phyloP scores from a whole-genome alignment of 2,797 vertebrate genomes.

The Myoxocephalus aenaeus region DNA sequence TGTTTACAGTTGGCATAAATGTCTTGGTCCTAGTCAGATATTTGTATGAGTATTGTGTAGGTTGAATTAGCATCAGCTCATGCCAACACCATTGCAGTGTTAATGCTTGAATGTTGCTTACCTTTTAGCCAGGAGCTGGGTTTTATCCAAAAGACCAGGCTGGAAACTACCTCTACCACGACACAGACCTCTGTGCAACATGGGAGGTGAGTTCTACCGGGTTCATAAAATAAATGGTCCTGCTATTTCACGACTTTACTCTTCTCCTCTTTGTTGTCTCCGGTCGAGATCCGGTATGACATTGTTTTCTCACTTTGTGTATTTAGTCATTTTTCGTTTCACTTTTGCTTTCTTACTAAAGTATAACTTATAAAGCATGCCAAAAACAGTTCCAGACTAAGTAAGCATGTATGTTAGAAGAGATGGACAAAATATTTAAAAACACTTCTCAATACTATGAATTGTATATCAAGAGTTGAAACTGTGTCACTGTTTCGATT shows the following conservation, averaged over 20 bases:
- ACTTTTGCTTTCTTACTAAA: neutral
- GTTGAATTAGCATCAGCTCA: neutral
- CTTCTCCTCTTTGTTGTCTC: neutral
- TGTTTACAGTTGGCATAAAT: neutral
- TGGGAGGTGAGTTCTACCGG: conserved; percentile 91
- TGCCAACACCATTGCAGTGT: neutral
- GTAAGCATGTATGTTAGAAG: neutral
- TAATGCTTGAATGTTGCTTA: conserved; percentile 26
- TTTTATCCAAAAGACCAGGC: conserved; percentile 89
- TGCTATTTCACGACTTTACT: conserved; percentile 1
- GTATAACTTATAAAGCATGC: neutral
- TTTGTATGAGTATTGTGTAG: neutral
- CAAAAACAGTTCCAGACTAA: neutral
- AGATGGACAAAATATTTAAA: neutral
- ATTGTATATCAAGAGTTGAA: neutral
- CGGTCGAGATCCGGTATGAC: neutral
- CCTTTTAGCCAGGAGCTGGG: conserved; percentile 88
- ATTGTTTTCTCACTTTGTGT: neutral
- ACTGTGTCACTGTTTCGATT: neutral
- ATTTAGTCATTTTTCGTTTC: neutral
- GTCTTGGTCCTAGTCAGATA: neutral
- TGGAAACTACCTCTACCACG: conserved; percentile 88
- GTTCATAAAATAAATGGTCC: neutral
- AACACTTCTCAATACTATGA: neutral
- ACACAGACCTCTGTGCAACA: conserved; percentile 90